These are phyloP conservation scores for Neosilurus hyrtlii DNA, from an alignment of 2,797 vertebrate genomes.

Conservation along the genomic window DNA sequence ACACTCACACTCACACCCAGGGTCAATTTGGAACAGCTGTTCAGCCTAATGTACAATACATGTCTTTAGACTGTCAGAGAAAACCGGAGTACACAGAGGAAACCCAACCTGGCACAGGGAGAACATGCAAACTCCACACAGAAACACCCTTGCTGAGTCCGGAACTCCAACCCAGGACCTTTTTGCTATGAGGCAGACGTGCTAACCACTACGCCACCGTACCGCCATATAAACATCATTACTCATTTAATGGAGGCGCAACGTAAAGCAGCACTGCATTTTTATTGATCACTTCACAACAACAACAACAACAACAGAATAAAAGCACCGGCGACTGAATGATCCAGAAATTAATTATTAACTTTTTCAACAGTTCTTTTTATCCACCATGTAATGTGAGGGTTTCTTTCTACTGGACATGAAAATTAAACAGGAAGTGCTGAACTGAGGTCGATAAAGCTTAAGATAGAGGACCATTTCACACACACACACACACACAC, in stretches of 20 bases:
- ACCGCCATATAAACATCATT: neutral
- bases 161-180: too few relatives aligned
- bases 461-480: neutral
- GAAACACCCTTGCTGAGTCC: too few relatives aligned
- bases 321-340: neutral
- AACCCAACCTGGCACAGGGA: too few relatives aligned
- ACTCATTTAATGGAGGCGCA: neutral
- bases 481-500: neutral
- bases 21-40: too few relatives aligned
- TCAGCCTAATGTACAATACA: too few relatives aligned
- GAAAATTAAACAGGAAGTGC: conserved; percentile 4
- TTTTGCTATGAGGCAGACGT: too few relatives aligned
- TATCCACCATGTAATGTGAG: neutral
- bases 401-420: neutral
- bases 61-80: too few relatives aligned
- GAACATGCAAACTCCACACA: too few relatives aligned
- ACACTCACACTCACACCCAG: too few relatives aligned
- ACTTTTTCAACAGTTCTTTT: neutral
- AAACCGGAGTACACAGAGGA: too few relatives aligned
- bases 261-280: neutral
- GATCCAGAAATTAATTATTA: neutral
- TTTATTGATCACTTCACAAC: neutral
- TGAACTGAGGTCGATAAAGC: neutral
- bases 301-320: neutral
- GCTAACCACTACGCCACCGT: too few relatives aligned